These are phyloP conservation scores for Oncorhynchus nerka DNA, from an alignment of 2,113 vertebrate species.

Conservation along the genomic window DNA sequence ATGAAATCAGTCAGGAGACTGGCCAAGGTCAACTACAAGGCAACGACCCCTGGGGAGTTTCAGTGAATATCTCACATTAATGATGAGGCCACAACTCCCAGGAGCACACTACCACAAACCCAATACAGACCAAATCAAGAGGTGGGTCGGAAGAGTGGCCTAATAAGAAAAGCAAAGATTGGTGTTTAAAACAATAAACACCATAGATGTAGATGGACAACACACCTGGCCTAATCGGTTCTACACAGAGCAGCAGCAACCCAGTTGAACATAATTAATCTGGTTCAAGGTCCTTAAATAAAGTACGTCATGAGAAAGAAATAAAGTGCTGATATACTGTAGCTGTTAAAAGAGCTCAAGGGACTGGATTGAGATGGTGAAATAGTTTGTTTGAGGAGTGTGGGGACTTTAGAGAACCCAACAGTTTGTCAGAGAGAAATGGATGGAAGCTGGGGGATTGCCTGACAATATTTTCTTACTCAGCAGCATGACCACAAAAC, in stretches of 20 bases:
- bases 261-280: neutral
- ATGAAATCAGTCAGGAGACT: too few relatives aligned
- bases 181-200: conserved; percentile 10
- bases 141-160: too few relatives aligned
- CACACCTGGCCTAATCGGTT: neutral
- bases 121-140: too few relatives aligned
- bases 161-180: neutral
- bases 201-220: conserved; percentile 12
- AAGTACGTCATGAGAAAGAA: conserved; percentile 49
- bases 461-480: conserved; percentile 50
- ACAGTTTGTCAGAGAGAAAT: conserved; percentile 28
- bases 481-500: conserved; percentile 58
- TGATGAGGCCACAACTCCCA: too few relatives aligned
- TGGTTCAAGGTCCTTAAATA: conserved; percentile 19
- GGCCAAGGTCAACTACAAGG: too few relatives aligned
- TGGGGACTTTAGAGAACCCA: conserved; percentile 32
- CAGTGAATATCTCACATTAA: too few relatives aligned
- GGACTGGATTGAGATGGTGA: neutral
- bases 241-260: neutral
- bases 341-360: conserved; percentile 13
- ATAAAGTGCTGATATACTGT: conserved; percentile 62
- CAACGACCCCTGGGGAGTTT: too few relatives aligned
- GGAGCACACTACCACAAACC: too few relatives aligned
- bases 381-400: neutral
- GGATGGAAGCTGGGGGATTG: conserved; percentile 15